Evolutionary conservation across 2,113 vertebrate species (phyloP).

Genomic region (Platysteira castanea): DNA sequence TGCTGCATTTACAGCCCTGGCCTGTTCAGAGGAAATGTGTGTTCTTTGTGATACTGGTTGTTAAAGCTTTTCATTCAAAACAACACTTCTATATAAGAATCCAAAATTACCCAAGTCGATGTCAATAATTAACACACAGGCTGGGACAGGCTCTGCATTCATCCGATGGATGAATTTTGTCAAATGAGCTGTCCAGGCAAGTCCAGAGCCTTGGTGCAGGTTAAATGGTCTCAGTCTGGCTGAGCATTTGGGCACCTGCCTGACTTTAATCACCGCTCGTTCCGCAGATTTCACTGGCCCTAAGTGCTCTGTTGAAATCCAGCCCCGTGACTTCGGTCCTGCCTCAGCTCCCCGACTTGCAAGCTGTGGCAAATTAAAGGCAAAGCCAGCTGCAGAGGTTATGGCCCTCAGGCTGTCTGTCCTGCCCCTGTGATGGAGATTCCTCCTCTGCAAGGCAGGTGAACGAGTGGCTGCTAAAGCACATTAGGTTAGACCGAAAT

Average conservation of each 20-base stretch:
- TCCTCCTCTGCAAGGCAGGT: slow-evolving; percentile 5
- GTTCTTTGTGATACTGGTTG: neutral
- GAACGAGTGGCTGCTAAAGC: neutral
- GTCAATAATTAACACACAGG: neutral
- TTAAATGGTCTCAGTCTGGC: neutral
- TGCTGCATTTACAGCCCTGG: neutral
- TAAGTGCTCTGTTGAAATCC: neutral
- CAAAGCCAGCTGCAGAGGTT: neutral
- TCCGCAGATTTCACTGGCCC: neutral
- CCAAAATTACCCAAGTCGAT: neutral
- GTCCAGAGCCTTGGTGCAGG: neutral
- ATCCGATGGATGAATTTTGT: neutral
- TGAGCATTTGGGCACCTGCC: neutral
- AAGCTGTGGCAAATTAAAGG: slow-evolving; percentile 29
- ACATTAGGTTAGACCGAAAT: neutral
- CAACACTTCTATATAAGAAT: neutral
- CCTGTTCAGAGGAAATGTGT: neutral
- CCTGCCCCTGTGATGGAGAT: slow-evolving; percentile 15
- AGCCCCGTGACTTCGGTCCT: neutral
- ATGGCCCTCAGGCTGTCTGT: slow-evolving; percentile 5
- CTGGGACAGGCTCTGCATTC: neutral
- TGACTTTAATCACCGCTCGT: neutral
- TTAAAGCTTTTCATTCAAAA: neutral
- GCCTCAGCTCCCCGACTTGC: neutral
- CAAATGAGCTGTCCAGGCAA: neutral